phyloP scores from a whole-genome alignment of 2,113 vertebrate genomes.

The Irena cyanogastra region DNA sequence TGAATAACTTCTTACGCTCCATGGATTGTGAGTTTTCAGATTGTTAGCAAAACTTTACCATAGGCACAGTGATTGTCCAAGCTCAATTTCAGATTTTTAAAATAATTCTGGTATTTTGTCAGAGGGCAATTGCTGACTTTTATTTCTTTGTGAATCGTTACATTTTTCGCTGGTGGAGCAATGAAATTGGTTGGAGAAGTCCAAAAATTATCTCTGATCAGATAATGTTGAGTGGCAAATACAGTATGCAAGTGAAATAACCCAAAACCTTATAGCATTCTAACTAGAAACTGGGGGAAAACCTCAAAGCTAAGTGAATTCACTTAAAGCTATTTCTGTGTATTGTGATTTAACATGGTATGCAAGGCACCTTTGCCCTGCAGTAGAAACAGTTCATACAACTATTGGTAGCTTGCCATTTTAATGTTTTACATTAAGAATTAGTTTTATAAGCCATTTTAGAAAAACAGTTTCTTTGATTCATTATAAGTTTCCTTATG shows the following conservation, averaged over 20 bases:
- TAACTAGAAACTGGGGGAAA: not conserved
- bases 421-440: not conserved
- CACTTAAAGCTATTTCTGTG: not conserved
- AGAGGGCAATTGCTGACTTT: not conserved
- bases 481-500: not conserved
- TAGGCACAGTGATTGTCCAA: not conserved
- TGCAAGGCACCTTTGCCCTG: not conserved
- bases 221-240: not conserved
- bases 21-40: not conserved
- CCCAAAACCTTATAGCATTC: not conserved
- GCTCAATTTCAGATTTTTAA: not conserved
- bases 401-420: not conserved
- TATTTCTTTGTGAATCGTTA: not conserved
- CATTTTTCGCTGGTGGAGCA: not conserved
- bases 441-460: not conserved
- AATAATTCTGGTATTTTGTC: not conserved
- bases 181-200: not conserved
- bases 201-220: not conserved
- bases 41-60: not conserved
- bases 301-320: not conserved
- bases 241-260: not conserved
- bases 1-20: constrained; percentile 9
- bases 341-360: not conserved
- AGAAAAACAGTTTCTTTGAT: not conserved
- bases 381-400: not conserved